Evolutionary conservation across 2,888 invertebrate species (phyloP).

Genomic region (Ptychoptera contaminata): DNA sequence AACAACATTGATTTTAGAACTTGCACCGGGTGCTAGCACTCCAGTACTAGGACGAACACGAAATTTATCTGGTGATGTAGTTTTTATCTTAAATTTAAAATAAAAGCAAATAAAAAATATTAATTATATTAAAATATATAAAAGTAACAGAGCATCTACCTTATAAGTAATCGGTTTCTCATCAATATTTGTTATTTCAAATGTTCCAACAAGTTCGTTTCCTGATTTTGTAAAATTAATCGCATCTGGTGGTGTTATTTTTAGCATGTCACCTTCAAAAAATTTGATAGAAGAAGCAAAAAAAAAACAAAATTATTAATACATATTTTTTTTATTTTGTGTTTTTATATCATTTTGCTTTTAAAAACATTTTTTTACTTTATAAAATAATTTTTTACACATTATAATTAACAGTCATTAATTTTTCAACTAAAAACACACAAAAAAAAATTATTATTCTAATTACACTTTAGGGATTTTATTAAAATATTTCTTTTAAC

Average conservation of each 20-base stretch:
- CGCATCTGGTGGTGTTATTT: constrained; percentile 48
- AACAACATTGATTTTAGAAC: constrained; percentile 50
- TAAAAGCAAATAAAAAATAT: not conserved
- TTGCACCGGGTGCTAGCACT: constrained; percentile 45
- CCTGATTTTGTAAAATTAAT: constrained; percentile 48
- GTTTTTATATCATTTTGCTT: no score
- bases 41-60: constrained; percentile 82
- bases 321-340: no score
- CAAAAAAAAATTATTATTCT: constrained; percentile 2
- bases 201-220: constrained; percentile 48
- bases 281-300: constrained; percentile 11
- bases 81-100: constrained; percentile 68
- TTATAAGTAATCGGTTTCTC: constrained; percentile 47
- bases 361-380: no score
- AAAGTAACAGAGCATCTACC: constrained; percentile 28
- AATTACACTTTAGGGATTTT: no score
- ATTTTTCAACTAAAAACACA: no score
- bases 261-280: constrained; percentile 38
- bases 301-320: constrained; percentile 2
- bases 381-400: no score
- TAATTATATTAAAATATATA: constrained; percentile 3
- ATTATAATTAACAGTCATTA: no score
- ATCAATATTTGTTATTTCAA: constrained; percentile 54
- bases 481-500: no score
- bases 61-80: constrained; percentile 91